phyloP scores from a whole-genome alignment of 2,888 invertebrate genomes.

The Ashinkailepas kermadecensis region DNA sequence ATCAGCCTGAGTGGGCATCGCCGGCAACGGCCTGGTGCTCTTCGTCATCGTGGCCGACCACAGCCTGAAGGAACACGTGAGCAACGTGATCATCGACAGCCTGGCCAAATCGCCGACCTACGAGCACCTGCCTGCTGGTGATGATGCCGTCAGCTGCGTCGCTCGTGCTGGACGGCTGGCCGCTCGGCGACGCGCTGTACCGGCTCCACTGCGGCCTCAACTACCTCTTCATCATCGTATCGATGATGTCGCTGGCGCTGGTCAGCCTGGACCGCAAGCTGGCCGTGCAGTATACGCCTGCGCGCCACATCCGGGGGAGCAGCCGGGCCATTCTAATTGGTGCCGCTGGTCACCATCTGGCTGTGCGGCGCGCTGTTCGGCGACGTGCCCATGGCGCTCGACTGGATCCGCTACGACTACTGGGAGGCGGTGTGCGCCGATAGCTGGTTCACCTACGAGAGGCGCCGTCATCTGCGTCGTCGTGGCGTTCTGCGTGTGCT shows the following conservation, averaged over 20 bases:
- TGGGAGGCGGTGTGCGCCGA: slow-evolving; percentile 28
- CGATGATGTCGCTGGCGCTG: slow-evolving; percentile 26
- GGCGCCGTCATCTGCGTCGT: slow-evolving; percentile 20
- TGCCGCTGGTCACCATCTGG: slow-evolving; percentile 2
- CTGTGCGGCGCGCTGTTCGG: background rate
- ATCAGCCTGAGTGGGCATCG: slow-evolving; percentile 23
- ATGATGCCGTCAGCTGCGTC: slow-evolving; percentile 25
- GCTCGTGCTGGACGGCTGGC: slow-evolving; percentile 25
- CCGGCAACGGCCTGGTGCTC: slow-evolving; percentile 26
- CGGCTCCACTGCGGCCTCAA: slow-evolving; percentile 23
- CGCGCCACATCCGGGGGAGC: background rate
- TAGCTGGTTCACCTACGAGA: slow-evolving; percentile 24
- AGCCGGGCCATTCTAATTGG: slow-evolving; percentile 9
- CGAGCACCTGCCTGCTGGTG: slow-evolving; percentile 26
- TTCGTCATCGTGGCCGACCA: slow-evolving; percentile 9
- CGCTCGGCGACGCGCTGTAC: slow-evolving; percentile 22
- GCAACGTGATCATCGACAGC: slow-evolving; percentile 25
- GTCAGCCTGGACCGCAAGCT: slow-evolving; percentile 25
- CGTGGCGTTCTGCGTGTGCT: slow-evolving; percentile 25
- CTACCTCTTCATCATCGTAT: slow-evolving; percentile 26
- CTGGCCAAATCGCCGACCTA: slow-evolving; percentile 27
- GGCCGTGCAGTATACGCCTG: slow-evolving; percentile 23
- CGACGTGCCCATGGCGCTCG: slow-evolving; percentile 16
- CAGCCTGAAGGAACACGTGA: slow-evolving; percentile 19
- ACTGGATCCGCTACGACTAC: slow-evolving; percentile 25